A percentile compares a stretch with the other conserved stretches of the same genome.
phyloP scores from a whole-genome alignment of 1,140 invertebrate species.

The Popillia japonica region DNA sequence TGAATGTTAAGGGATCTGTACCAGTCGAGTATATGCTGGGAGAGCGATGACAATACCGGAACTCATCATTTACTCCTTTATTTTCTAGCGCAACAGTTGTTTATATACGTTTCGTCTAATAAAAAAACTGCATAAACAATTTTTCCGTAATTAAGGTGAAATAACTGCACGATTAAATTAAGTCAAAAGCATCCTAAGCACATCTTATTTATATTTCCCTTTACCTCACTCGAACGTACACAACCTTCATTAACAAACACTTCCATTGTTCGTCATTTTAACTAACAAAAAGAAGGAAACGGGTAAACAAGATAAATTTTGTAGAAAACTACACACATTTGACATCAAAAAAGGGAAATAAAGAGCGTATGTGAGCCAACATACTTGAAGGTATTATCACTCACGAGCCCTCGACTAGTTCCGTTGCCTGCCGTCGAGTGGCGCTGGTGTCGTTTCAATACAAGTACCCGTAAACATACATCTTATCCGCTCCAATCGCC shows the following conservation, averaged over 20 bases:
- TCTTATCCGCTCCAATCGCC: constrained; percentile 34
- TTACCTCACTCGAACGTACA: no score
- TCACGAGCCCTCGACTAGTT: constrained; percentile 56
- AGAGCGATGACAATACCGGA: no score
- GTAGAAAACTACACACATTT: constrained; percentile 57
- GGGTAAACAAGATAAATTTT: constrained; percentile 57
- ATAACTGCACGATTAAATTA: no score
- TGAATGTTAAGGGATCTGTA: no score
- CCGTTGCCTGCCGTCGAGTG: constrained; percentile 47
- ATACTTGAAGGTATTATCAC: constrained; percentile 57
- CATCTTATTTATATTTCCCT: no score
- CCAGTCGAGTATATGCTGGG: no score
- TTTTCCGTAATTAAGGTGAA: neutral
- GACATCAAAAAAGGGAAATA: constrained; percentile 57
- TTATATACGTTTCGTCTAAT: no score
- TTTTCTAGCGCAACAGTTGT: no score
- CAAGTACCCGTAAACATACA: constrained; percentile 35
- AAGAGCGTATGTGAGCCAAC: constrained; percentile 51
- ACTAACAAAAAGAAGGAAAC: constrained; percentile 5
- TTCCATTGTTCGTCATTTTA: constrained; percentile 3
- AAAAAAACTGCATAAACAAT: neutral
- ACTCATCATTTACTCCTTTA: no score
- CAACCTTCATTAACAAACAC: constrained; percentile 20
- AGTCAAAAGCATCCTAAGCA: no score
- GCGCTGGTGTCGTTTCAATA: constrained; percentile 37